Conservation (phyloP, 2,797 vertebrate genomes). For the Lacerta viridis region DNA sequence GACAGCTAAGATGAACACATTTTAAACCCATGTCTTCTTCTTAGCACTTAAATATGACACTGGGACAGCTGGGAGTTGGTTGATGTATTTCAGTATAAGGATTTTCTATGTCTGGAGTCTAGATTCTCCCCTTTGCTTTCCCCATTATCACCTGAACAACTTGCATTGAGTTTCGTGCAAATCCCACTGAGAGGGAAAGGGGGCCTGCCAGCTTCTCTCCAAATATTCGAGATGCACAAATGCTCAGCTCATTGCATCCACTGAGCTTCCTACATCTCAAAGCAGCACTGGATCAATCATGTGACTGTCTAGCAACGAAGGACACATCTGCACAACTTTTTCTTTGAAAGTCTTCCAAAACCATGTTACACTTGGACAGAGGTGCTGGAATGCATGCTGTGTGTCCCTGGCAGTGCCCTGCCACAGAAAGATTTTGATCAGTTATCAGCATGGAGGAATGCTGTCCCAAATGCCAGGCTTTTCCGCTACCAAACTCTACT, state of each 20-base stretch:
- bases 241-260: neutral
- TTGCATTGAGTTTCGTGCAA: neutral
- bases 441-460: neutral
- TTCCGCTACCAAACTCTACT: neutral
- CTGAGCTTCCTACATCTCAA: neutral
- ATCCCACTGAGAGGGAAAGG: neutral
- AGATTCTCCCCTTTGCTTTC: conserved; percentile 8
- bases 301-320: neutral
- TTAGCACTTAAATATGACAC: neutral
- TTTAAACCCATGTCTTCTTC: conserved; percentile 22
- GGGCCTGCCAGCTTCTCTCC: neutral
- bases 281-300: too few relatives aligned
- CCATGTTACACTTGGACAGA: neutral
- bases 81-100: too few relatives aligned
- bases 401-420: neutral
- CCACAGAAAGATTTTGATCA: neutral
- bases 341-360: too few relatives aligned
- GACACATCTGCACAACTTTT: too few relatives aligned
- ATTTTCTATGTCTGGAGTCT: conserved; percentile 33
- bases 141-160: neutral
- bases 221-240: neutral
- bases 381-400: neutral
- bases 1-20: neutral
- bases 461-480: neutral
- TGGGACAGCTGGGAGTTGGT: neutral